Percentiles rank a stretch among this genome's conserved stretches.
Evolutionary conservation across 2,888 invertebrate species (phyloP).

Genomic region (Hydrotaea diabolus): DNA sequence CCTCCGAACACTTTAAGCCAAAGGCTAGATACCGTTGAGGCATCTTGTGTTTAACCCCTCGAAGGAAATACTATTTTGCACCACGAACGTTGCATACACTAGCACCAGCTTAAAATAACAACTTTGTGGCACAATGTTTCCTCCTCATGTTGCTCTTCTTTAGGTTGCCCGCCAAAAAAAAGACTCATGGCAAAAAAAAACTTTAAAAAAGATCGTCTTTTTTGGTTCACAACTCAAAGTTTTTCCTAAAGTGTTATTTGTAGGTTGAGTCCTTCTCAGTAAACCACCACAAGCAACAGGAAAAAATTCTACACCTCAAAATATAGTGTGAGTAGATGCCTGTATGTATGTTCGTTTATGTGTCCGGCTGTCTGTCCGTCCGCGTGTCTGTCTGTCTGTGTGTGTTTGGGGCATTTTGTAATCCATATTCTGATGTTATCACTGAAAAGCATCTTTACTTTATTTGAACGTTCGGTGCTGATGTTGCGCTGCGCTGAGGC

Average conservation of each 20-base stretch:
- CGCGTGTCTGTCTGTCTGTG: slow-evolving; percentile 45
- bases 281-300: background rate
- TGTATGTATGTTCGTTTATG: slow-evolving; percentile 37
- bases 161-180: slow-evolving; percentile 7
- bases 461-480: slow-evolving; percentile 46
- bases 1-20: too few species aligned
- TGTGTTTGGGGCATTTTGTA: slow-evolving; percentile 69
- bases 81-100: background rate
- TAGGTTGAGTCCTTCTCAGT: slow-evolving; percentile 54
- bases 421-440: slow-evolving; percentile 75
- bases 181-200: background rate
- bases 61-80: background rate
- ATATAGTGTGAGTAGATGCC: background rate
- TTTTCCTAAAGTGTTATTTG: slow-evolving; percentile 60
- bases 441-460: slow-evolving; percentile 60
- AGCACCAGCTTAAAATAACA: background rate
- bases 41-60: too few species aligned
- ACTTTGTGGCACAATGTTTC: slow-evolving; percentile 13
- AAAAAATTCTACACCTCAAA: slow-evolving; percentile 41
- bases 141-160: background rate
- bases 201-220: background rate
- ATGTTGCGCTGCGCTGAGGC: background rate
- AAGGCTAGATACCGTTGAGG: too few species aligned
- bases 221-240: background rate
- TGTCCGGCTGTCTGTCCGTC: slow-evolving; percentile 41